phyloP scores from a whole-genome alignment of 92 coral and sea anemone genomes.

The Phenganax stokvisi region DNA sequence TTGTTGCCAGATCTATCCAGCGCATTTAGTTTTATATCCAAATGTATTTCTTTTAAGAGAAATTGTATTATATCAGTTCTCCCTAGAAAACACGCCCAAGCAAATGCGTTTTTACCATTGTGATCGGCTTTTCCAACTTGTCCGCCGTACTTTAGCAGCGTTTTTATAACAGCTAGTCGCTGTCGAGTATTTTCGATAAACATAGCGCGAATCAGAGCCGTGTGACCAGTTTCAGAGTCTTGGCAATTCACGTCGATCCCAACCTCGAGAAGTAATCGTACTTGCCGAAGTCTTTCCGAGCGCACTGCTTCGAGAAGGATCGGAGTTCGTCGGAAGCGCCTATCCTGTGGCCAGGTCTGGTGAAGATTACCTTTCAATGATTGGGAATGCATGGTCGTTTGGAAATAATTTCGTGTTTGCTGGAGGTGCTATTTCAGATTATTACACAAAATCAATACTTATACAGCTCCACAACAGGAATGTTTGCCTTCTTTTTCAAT shows the following conservation, averaged over 20 bases:
- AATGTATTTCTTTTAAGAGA: conserved; percentile 62
- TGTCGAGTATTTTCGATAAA: conserved; percentile 68
- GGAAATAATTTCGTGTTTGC: background rate
- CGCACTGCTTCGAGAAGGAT: conserved; percentile 84
- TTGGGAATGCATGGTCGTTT: background rate
- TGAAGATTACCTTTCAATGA: background rate
- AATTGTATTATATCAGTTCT: conserved; percentile 67
- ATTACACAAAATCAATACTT: too few species aligned
- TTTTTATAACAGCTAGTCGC: conserved; percentile 60
- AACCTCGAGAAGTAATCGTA: conserved; percentile 74
- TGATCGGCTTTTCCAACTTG: conserved; percentile 60
- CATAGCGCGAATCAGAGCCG: conserved; percentile 73
- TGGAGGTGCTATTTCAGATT: too few species aligned
- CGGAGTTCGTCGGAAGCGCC: conserved; percentile 53
- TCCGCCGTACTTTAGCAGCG: conserved; percentile 73
- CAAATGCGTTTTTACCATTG: conserved; percentile 63
- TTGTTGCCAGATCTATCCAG: conserved; percentile 72
- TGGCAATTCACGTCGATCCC: conserved; percentile 81
- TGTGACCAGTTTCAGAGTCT: conserved; percentile 69
- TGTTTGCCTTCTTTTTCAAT: too few species aligned
- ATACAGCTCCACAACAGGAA: too few species aligned
- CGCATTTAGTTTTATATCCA: conserved; percentile 61
- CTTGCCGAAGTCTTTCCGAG: conserved; percentile 70
- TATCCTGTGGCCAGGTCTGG: conserved; percentile 9
- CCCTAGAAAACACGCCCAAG: conserved; percentile 79